Evolutionary conservation across 2,113 vertebrate species (phyloP), one percentile per base, ranked within the genome.

Genomic region (Beaufortia kweichowensis): DNA sequence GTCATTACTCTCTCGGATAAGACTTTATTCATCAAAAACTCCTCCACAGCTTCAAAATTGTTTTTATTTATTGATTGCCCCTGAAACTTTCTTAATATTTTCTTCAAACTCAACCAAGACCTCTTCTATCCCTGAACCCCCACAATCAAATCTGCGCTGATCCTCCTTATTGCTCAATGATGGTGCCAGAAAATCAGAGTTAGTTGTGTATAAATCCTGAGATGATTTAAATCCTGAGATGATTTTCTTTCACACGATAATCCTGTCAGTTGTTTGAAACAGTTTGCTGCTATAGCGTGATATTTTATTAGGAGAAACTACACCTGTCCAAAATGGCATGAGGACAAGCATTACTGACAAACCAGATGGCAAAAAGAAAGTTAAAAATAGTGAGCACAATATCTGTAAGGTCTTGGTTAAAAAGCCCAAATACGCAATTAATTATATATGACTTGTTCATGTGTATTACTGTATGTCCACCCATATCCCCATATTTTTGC

Each of bases 1-100:
- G 33, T 59, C 55, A 71, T 26, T 71, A 41, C 21, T 41, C 29
- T 50, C 46, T 17, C 26, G 21, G 48, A 33, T 55, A 56, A 77
- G 78, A 74, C 80, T 85, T 5, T 28, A 11, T 59, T 59, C 15
- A 59, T 21, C 31, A 4, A 41, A 71, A 57, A 48, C 8, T 29
- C 17, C 1, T 29, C 41, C 28, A 24, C 15, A 3, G 46, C 14
- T 48, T 28, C 24, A 12, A 35, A 55, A 35, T 35, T 17, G 11
- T 28, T 59, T 59, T 24, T 71, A 88, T 87, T 87, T 77, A 65
- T 53, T 62, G 50, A 41, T 46, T 59, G 68, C n/a, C 56, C 26
- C 73, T 24, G 8, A 59, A 57, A 67, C 61, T 33, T 66, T 56
- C 59, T 59, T 39, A 23, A 63, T 48, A 69, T 75, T 64, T 33